Percentiles rank a stretch among this genome's conserved stretches.
These are phyloP conservation scores for Spilosoma lubricipeda DNA, from an alignment of 2,888 invertebrate genomes.

Conservation along the genomic window DNA sequence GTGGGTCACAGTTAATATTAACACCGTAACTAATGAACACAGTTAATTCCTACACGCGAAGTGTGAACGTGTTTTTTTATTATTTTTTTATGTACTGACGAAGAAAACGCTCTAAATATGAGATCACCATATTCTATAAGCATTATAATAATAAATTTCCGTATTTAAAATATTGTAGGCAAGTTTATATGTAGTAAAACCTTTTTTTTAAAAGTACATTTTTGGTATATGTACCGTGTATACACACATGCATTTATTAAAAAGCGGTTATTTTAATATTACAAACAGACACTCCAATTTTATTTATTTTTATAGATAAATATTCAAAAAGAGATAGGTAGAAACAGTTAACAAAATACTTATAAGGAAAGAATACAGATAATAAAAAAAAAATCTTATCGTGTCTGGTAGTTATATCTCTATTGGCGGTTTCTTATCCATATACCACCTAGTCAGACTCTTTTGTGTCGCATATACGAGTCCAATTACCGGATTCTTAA, in stretches of 20 bases:
- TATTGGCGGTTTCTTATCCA: background rate
- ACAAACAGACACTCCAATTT: too few relatives aligned
- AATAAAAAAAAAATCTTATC: too few relatives aligned
- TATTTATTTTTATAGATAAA: too few relatives aligned
- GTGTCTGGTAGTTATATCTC: background rate
- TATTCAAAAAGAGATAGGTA: too few relatives aligned
- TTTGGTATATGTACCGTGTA: too few relatives aligned
- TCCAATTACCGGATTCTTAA: conserved; percentile 16
- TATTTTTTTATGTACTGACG: background rate
- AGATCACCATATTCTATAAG: background rate
- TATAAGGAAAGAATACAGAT: too few relatives aligned
- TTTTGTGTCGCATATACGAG: conserved; percentile 4
- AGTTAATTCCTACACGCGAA: conserved; percentile 26
- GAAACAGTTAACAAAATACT: too few relatives aligned
- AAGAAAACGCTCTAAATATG: background rate
- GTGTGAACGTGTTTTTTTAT: conserved; percentile 6
- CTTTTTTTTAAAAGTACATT: too few relatives aligned
- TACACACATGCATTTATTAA: too few relatives aligned
- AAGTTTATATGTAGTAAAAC: too few relatives aligned
- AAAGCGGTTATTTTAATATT: too few relatives aligned
- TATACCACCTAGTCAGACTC: conserved; percentile 5
- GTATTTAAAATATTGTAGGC: too few relatives aligned
- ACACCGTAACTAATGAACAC: conserved; percentile 37
- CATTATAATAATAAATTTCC: background rate
- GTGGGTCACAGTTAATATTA: conserved; percentile 36